These are phyloP conservation scores for Ophion obscuratus DNA, from an alignment of 2,888 invertebrate genomes.

Conservation along the genomic window DNA sequence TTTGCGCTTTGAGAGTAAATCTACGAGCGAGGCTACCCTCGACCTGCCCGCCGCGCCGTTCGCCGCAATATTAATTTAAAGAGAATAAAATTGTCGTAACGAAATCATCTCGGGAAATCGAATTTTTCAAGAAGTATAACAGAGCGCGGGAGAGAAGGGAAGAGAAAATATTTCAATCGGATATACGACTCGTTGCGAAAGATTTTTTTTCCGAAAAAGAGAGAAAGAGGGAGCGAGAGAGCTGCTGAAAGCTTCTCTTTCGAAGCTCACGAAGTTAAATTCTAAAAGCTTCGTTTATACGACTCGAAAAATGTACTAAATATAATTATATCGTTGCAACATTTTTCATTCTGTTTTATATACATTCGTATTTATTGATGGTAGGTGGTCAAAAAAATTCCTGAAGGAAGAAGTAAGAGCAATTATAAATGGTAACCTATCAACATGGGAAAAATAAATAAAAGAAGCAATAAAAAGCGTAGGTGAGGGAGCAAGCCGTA, in stretches of 20 bases:
- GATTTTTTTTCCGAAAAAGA: not conserved
- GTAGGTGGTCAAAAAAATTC: no score
- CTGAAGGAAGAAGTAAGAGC: no score
- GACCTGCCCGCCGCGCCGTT: not conserved
- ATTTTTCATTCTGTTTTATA: not conserved
- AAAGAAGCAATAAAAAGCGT: no score
- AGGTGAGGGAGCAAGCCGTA: no score
- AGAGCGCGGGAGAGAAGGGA: not conserved
- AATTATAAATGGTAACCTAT: no score
- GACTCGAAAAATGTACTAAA: slow-evolving; percentile 8
- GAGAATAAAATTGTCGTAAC: slow-evolving; percentile 9
- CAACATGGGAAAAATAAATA: no score
- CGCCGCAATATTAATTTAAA: slow-evolving; percentile 22
- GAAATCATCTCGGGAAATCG: slow-evolving; percentile 6
- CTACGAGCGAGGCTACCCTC: slow-evolving; percentile 8
- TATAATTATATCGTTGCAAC: slow-evolving; percentile 6
- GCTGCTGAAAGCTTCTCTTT: not conserved
- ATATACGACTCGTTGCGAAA: not conserved
- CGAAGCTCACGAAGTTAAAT: slow-evolving; percentile 19
- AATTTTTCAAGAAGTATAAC: slow-evolving; percentile 8
- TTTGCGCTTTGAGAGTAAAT: slow-evolving; percentile 25
- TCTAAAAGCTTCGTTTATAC: slow-evolving; percentile 22
- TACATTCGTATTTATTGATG: not conserved
- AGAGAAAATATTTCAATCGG: slow-evolving; percentile 15
- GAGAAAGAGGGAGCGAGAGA: not conserved